Evolutionary conservation across 2,113 vertebrate species (phyloP).

Genomic region (Microtus oregoni): DNA sequence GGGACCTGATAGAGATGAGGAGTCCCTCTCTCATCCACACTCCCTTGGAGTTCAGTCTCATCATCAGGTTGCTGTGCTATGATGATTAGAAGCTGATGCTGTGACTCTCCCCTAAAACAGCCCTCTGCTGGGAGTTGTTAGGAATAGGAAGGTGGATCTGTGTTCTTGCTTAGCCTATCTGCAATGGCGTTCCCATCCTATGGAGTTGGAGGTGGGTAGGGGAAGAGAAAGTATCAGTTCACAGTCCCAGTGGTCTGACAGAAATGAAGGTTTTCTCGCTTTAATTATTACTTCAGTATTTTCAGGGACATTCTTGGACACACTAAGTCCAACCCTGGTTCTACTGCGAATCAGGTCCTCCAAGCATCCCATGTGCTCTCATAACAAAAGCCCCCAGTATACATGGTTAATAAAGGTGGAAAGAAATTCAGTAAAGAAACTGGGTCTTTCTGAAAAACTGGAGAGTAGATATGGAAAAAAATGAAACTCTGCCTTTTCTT

Average conservation of each 20-base stretch:
- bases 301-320: neutral
- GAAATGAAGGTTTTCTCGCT: conserved; percentile 13
- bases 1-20: neutral
- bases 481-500: neutral
- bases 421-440: neutral
- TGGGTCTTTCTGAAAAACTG: neutral
- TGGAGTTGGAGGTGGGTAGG: neutral
- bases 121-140: neutral
- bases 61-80: neutral
- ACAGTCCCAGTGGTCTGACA: neutral
- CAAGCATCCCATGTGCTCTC: neutral
- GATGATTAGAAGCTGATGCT: neutral
- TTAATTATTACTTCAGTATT: neutral
- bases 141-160: too few relatives aligned
- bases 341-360: neutral
- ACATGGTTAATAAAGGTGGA: neutral
- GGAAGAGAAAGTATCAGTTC: neutral
- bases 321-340: neutral
- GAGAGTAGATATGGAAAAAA: neutral
- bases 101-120: neutral
- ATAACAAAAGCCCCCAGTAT: neutral
- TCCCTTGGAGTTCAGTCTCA: conserved; percentile 11
- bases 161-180: neutral
- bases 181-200: neutral
- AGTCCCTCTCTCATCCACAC: neutral